phyloP scores from a whole-genome alignment of 2,113 vertebrate species.

The Hippocampus abdominalis region DNA sequence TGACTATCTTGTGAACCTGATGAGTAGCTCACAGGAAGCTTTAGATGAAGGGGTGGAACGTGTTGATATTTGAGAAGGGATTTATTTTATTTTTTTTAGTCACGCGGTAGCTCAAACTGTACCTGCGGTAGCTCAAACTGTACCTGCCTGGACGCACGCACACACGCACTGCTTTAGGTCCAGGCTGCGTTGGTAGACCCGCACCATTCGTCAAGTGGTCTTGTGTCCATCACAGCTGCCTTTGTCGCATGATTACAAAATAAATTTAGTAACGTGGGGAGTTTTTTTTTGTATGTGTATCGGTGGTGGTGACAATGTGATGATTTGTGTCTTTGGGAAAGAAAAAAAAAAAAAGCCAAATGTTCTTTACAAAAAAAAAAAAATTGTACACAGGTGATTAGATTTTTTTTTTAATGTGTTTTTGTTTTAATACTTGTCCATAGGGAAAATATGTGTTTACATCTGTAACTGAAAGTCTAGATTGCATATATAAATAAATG shows the following conservation, averaged over 20 bases:
- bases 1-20: slow-evolving; percentile 23
- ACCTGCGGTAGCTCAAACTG: not conserved
- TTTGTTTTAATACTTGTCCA: slow-evolving; percentile 60
- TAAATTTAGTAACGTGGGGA: not conserved
- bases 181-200: slow-evolving; percentile 29
- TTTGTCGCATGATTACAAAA: slow-evolving; percentile 71
- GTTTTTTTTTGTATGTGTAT: slow-evolving; percentile 45
- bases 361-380: slow-evolving; percentile 48
- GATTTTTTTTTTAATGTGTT: slow-evolving; percentile 55
- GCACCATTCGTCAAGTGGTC: slow-evolving; percentile 45
- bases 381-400: slow-evolving; percentile 58
- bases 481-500: slow-evolving; percentile 78
- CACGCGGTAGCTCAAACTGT: slow-evolving; percentile 1
- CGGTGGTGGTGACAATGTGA: slow-evolving; percentile 45
- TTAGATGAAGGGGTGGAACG: not conserved
- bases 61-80: slow-evolving; percentile 26
- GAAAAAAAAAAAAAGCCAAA: slow-evolving; percentile 71
- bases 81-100: slow-evolving; percentile 3
- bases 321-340: slow-evolving; percentile 44
- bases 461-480: slow-evolving; percentile 73
- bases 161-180: slow-evolving; percentile 30
- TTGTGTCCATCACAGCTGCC: slow-evolving; percentile 62
- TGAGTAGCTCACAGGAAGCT: slow-evolving; percentile 21
- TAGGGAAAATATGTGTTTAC: slow-evolving; percentile 71
- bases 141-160: slow-evolving; percentile 11